Conservation (phyloP, 2,113 vertebrate genomes). For the Motacilla alba region DNA sequence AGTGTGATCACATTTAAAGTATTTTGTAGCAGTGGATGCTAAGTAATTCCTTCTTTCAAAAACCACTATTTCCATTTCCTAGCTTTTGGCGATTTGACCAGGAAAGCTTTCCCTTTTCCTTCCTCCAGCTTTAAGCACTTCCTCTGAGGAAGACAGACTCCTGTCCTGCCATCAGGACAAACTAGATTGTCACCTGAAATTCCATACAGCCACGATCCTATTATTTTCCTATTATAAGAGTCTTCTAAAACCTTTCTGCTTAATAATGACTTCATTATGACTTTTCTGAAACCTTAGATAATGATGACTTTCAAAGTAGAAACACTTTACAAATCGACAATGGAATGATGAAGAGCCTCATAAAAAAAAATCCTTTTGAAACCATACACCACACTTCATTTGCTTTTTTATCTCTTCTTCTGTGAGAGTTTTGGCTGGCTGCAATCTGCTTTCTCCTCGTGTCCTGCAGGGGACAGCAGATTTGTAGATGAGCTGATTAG, state of each 20-base stretch:
- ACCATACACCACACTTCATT: neutral
- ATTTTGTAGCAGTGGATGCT: neutral
- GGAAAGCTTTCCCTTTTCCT: neutral
- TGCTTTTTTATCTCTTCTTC: neutral
- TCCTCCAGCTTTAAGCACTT: neutral
- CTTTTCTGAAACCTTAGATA: neutral
- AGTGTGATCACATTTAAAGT: neutral
- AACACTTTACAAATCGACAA: neutral
- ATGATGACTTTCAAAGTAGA: neutral
- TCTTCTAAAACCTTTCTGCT: neutral
- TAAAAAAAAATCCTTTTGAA: neutral
- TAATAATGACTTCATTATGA: neutral
- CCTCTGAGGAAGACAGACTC: neutral
- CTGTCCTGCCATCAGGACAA: neutral
- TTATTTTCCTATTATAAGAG: neutral
- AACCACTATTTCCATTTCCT: neutral
- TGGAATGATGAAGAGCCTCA: neutral
- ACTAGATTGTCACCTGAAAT: neutral
- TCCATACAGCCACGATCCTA: fast-evolving
- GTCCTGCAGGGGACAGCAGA: neutral
- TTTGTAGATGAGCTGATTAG: neutral
- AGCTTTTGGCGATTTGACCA: neutral
- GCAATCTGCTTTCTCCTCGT: neutral
- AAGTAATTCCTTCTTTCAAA: neutral
- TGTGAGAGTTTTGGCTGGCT: neutral